Conservation (phyloP, 92 coral and sea anemone genomes). For the Zoanthus solanderi region DNA sequence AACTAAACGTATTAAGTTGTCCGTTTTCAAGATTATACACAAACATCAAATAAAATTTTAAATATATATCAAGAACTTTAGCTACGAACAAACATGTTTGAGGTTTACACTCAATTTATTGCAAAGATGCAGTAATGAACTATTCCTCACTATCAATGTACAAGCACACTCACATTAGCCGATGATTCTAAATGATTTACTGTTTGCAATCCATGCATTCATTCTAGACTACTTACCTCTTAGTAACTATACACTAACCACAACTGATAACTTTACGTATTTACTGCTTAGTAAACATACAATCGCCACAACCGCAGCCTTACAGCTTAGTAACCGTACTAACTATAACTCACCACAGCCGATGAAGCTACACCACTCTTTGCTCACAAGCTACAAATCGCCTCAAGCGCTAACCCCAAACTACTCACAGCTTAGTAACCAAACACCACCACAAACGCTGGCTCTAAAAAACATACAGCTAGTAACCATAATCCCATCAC, state of each 20-base stretch:
- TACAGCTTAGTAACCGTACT: not conserved
- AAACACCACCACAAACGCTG: not conserved
- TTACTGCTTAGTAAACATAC: not conserved
- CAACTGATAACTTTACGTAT: not conserved
- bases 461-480: not conserved
- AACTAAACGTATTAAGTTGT: no score
- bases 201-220: not conserved
- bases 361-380: not conserved
- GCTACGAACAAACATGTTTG: no score
- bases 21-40: no score
- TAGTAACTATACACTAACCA: not conserved
- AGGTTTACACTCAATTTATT: no score
- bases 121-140: not conserved
- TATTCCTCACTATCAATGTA: not conserved
- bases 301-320: not conserved
- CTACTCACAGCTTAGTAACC: not conserved
- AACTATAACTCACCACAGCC: not conserved
- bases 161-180: not conserved
- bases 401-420: not conserved
- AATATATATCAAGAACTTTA: no score
- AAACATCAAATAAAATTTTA: no score
- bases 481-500: not conserved
- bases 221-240: not conserved
- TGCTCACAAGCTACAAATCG: not conserved
- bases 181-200: not conserved